Percentiles rank a stretch among this genome's conserved stretches.
These are phyloP conservation scores for Cephus nigrinus DNA, from an alignment of 2,888 invertebrate species.

Conservation along the genomic window DNA sequence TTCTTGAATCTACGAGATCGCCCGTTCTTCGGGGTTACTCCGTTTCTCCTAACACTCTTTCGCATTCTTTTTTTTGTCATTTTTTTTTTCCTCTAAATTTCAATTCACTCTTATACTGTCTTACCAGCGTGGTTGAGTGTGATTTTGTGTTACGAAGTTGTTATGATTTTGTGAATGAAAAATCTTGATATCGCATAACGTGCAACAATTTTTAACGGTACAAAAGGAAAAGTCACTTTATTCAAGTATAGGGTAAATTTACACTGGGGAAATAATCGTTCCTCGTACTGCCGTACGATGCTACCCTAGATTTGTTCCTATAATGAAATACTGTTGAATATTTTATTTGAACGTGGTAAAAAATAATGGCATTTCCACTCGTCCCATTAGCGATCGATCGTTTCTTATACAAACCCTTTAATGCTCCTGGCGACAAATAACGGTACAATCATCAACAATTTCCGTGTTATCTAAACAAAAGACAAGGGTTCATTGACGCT, in stretches of 20 bases:
- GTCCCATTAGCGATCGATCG: not conserved
- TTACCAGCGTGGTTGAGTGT: not conserved
- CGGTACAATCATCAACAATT: constrained; percentile 1
- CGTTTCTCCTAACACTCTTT: not conserved
- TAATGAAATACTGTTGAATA: not conserved
- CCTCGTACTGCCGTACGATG: not conserved
- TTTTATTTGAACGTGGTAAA: not conserved
- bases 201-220: not conserved
- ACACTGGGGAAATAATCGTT: not conserved
- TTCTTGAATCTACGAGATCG: constrained; percentile 11
- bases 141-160: not conserved
- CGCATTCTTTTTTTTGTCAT: not conserved
- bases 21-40: constrained; percentile 18
- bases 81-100: not conserved
- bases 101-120: not conserved
- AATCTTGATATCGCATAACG: not conserved
- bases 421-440: not conserved
- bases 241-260: not conserved
- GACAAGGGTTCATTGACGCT: not conserved
- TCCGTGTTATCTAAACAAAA: constrained; percentile 12
- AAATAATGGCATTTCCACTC: not conserved
- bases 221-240: not conserved
- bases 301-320: not conserved
- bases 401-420: not conserved
- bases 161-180: not conserved